These are phyloP conservation scores for Ictalurus furcatus DNA, from an alignment of 2,113 vertebrate genomes.

Conservation along the genomic window DNA sequence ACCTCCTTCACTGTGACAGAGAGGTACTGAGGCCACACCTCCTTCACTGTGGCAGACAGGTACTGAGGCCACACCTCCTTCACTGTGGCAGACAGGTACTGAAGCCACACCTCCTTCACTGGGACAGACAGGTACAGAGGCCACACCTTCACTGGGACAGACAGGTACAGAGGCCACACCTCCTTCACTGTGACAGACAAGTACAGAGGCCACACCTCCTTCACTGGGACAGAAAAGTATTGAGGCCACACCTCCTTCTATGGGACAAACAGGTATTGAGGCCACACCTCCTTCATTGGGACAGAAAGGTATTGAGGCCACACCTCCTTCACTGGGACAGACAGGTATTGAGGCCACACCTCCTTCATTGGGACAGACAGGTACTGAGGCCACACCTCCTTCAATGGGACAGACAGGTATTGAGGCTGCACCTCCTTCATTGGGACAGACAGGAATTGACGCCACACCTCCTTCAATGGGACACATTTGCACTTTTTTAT, in stretches of 20 bases:
- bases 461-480: not conserved
- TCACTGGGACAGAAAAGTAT: not conserved
- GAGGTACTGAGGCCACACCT: not conserved
- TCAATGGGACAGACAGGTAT: too few relatives aligned
- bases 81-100: not conserved
- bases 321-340: accelerated
- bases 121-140: not conserved
- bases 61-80: not conserved
- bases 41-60: not conserved
- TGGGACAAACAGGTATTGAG: not conserved
- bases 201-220: not conserved
- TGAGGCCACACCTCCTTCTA: not conserved
- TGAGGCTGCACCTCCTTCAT: too few relatives aligned
- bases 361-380: not conserved
- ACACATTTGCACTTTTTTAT: not conserved
- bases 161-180: not conserved
- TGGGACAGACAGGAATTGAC: too few relatives aligned
- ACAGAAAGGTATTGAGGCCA: not conserved
- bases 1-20: not conserved
- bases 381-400: not conserved
- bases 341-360: not conserved
- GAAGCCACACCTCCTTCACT: not conserved
- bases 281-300: not conserved
- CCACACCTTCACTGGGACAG: not conserved
- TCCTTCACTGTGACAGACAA: not conserved